These are phyloP conservation scores for Callosobruchus maculatus DNA, from an alignment of 2,888 invertebrate species.

Conservation along the genomic window DNA sequence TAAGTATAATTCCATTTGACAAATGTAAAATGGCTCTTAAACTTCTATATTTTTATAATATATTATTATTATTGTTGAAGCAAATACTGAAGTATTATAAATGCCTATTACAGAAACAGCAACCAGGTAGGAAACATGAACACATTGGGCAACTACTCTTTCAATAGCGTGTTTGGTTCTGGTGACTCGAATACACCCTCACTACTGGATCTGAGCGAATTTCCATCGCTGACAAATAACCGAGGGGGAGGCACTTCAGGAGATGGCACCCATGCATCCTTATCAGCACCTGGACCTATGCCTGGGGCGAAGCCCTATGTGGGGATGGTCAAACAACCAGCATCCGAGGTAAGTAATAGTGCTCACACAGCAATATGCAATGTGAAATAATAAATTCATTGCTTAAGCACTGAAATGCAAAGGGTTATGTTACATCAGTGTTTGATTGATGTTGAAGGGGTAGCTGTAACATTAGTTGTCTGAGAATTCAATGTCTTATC, in stretches of 20 bases:
- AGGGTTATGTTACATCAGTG: too few species aligned
- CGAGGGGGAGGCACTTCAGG: slow-evolving; percentile 60
- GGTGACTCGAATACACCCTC: slow-evolving; percentile 66
- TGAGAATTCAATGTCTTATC: too few species aligned
- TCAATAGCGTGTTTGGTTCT: slow-evolving; percentile 81
- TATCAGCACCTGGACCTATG: slow-evolving; percentile 74
- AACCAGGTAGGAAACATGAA: slow-evolving; percentile 61
- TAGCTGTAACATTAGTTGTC: too few species aligned
- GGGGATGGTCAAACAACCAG: slow-evolving; percentile 88
- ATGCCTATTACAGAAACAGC: slow-evolving; percentile 50
- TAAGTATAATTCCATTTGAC: too few species aligned
- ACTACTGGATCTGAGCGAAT: slow-evolving; percentile 86
- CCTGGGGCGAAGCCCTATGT: slow-evolving; percentile 92
- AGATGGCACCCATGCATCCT: slow-evolving; percentile 42
- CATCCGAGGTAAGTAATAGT: slow-evolving; percentile 64
- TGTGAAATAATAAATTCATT: too few species aligned
- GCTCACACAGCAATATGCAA: too few species aligned
- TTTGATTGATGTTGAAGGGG: too few species aligned
- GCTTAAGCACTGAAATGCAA: too few species aligned
- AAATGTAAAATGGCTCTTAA: too few species aligned
- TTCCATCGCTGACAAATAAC: slow-evolving; percentile 81
- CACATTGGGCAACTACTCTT: slow-evolving; percentile 59
- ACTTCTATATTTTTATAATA: too few species aligned
- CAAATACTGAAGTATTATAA: too few species aligned
- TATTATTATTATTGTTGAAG: too few species aligned